A percentile compares a stretch with the other conserved stretches of the same genome.
phyloP scores from a whole-genome alignment of 1,140 invertebrate species.

The Drosophila ohnishii region DNA sequence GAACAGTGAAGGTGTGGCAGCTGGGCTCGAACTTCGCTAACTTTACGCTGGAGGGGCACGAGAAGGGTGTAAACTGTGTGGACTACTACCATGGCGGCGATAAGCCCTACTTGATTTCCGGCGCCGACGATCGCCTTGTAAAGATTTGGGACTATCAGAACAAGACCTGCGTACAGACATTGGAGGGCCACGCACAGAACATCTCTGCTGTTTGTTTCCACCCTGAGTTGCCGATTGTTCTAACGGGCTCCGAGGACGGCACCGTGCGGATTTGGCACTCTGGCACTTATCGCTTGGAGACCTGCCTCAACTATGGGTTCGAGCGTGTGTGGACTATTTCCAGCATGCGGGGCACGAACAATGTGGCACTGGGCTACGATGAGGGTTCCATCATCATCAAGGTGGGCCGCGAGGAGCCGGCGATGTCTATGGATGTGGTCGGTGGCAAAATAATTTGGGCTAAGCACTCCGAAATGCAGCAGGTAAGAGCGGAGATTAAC shows the following conservation, averaged over 20 bases:
- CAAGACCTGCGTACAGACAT: slow-evolving; percentile 99
- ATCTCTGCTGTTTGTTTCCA: slow-evolving; percentile 97
- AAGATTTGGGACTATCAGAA: slow-evolving; percentile 99
- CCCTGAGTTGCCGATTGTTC: slow-evolving; percentile 97
- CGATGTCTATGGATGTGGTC: slow-evolving; percentile 98
- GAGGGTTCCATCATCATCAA: slow-evolving; percentile 99
- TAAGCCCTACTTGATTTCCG: slow-evolving; percentile 99
- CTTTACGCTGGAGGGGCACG: slow-evolving; percentile 99
- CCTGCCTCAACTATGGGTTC: slow-evolving; percentile 98
- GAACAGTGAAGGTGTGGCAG: slow-evolving; percentile 99
- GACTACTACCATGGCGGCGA: slow-evolving; percentile 99
- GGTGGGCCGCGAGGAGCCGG: slow-evolving; percentile 98
- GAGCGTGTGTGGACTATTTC: slow-evolving; percentile 99
- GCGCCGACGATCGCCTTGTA: slow-evolving; percentile 97
- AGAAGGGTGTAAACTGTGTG: slow-evolving; percentile 99
- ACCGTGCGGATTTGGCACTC: slow-evolving; percentile 99
- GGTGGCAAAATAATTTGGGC: slow-evolving; percentile 99
- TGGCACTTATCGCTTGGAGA: slow-evolving; percentile 98
- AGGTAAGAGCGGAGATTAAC: slow-evolving; percentile 85
- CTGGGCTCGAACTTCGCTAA: slow-evolving; percentile 98
- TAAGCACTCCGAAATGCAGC: slow-evolving; percentile 98
- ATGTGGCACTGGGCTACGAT: slow-evolving; percentile 98
- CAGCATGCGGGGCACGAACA: slow-evolving; percentile 97
- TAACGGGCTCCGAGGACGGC: slow-evolving; percentile 99
- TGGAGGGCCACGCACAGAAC: slow-evolving; percentile 98